These are phyloP conservation scores for Aleiodes alternator DNA, from an alignment of 2,888 invertebrate species.

Conservation along the genomic window DNA sequence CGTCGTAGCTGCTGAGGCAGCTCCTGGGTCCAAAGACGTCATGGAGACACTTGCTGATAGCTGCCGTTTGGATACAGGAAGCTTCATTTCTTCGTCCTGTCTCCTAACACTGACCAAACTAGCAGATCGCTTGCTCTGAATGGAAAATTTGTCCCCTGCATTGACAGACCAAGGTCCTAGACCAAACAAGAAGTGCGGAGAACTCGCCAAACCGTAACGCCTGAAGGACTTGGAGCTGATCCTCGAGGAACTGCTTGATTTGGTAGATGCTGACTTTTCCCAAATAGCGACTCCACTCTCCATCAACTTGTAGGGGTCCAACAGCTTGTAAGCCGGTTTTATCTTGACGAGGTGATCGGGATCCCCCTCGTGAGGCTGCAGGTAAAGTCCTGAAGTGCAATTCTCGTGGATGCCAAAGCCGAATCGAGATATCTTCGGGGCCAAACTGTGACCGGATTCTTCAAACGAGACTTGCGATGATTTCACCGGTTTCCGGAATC, in stretches of 20 bases:
- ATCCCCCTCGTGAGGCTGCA: conserved; percentile 62
- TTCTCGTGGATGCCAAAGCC: conserved; percentile 76
- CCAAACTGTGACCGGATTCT: conserved; percentile 23
- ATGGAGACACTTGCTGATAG: conserved; percentile 75
- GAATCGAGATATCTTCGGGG: conserved; percentile 71
- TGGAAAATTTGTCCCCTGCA: conserved; percentile 74
- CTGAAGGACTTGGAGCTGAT: conserved; percentile 69
- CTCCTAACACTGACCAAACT: conserved; percentile 74
- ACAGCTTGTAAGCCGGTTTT: conserved; percentile 27
- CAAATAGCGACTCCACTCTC: conserved; percentile 65
- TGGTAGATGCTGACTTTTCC: conserved; percentile 54
- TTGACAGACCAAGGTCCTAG: conserved; percentile 77
- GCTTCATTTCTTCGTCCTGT: conserved; percentile 73
- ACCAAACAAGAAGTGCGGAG: conserved; percentile 76
- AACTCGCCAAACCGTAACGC: conserved; percentile 75
- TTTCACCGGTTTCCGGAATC: neutral
- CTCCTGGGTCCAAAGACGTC: conserved; percentile 67
- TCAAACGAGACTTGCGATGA: conserved; percentile 32
- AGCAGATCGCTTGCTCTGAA: conserved; percentile 74
- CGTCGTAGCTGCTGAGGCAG: conserved; percentile 49
- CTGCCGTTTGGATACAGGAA: conserved; percentile 75
- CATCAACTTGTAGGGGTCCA: conserved; percentile 56
- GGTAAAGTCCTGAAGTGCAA: conserved; percentile 74
- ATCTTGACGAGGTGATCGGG: conserved; percentile 32
- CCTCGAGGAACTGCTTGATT: conserved; percentile 18